phyloP scores from a whole-genome alignment of 2,113 vertebrate genomes.

The Cromileptes altivelis region DNA sequence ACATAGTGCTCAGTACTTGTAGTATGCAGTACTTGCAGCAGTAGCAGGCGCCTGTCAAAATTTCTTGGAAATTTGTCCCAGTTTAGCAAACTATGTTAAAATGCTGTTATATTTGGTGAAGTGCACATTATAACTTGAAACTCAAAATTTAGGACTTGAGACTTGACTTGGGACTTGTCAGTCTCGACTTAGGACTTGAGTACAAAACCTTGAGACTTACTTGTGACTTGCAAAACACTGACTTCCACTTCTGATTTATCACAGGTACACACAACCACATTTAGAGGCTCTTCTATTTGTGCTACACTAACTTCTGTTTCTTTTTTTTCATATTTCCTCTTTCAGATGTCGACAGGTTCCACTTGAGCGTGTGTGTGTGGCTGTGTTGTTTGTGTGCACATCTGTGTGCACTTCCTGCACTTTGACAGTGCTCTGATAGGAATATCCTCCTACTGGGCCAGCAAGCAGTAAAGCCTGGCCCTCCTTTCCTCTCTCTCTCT shows the following conservation, averaged over 20 bases:
- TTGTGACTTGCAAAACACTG: too few species aligned
- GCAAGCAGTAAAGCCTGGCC: conserved; percentile 4
- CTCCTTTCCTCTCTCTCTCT: conserved; percentile 39
- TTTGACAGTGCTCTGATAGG: conserved; percentile 64
- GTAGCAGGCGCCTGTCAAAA: too few species aligned
- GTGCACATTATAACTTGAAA: too few species aligned
- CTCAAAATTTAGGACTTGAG: too few species aligned
- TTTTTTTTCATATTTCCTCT: conserved; percentile 61
- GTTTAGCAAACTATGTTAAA: too few species aligned
- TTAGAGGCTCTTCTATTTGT: conserved; percentile 51
- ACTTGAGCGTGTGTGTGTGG: conserved; percentile 22
- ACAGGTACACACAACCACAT: conserved; percentile 32
- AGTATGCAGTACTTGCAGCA: too few species aligned
- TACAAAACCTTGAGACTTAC: too few species aligned
- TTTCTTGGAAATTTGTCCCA: too few species aligned
- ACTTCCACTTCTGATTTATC: background rate
- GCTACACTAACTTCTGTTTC: conserved; percentile 47
- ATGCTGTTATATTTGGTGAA: too few species aligned
- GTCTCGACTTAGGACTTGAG: too few species aligned
- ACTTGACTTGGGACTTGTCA: too few species aligned
- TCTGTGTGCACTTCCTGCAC: conserved; percentile 70
- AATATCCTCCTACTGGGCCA: conserved; percentile 62
- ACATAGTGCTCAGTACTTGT: too few species aligned
- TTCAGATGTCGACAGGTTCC: conserved; percentile 46
- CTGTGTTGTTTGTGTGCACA: conserved; percentile 17